Percentiles rank a stretch among this genome's conserved stretches.
Evolutionary conservation across 2,888 invertebrate species (phyloP).

Genomic region (Amblyjoppa fuscipennis): DNA sequence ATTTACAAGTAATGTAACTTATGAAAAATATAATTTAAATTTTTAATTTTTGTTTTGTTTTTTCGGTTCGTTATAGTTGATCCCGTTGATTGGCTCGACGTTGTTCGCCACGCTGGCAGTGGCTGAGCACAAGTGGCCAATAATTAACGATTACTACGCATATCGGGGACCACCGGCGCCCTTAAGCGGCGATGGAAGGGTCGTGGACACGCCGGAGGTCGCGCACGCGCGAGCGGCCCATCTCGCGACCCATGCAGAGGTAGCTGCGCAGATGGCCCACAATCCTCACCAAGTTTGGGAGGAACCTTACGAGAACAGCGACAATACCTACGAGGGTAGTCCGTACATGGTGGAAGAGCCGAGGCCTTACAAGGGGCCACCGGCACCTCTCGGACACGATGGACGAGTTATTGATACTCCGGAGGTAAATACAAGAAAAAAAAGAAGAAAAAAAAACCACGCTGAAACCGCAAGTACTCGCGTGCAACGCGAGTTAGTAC

Average conservation of each 20-base stretch:
- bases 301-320: conserved; percentile 35
- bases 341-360: conserved; percentile 7
- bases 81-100: conserved; percentile 44
- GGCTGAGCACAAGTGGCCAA: conserved; percentile 49
- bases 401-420: conserved; percentile 74
- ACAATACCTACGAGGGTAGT: conserved; percentile 39
- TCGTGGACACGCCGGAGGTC: conserved; percentile 80
- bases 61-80: conserved; percentile 32
- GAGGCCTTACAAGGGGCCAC: conserved; percentile 65
- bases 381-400: conserved; percentile 73
- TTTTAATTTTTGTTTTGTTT: background rate
- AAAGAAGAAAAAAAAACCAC: background rate
- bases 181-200: conserved; percentile 76
- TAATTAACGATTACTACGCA: conserved; percentile 50
- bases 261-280: conserved; percentile 68
- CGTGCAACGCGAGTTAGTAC: background rate
- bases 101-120: conserved; percentile 45
- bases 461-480: background rate
- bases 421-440: conserved; percentile 69
- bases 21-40: background rate
- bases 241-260: conserved; percentile 75
- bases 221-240: conserved; percentile 76
- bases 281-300: conserved; percentile 48
- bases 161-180: conserved; percentile 79
- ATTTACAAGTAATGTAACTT: no score